Conservation (phyloP, 1,140 invertebrate species). For the Venturia canescens region DNA sequence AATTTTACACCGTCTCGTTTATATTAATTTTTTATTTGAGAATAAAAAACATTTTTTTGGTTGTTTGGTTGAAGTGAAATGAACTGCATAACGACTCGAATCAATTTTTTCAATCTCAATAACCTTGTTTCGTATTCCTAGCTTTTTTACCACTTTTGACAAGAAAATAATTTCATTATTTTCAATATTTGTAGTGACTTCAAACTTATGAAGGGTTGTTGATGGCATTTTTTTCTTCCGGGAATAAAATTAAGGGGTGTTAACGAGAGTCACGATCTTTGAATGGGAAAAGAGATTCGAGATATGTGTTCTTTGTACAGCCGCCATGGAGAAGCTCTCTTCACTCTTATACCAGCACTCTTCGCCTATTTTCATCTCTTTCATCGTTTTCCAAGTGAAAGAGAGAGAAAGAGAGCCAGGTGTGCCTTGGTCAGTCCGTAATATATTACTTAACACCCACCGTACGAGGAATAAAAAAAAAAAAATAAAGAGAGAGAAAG, state of each 20-base stretch:
- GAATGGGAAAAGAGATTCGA: constrained; percentile 21
- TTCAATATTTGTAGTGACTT: too few species aligned
- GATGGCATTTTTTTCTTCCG: too few species aligned
- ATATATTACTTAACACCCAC: constrained; percentile 59
- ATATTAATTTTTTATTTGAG: too few species aligned
- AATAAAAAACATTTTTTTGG: too few species aligned
- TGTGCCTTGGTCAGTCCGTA: constrained; percentile 47
- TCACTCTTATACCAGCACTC: neutral
- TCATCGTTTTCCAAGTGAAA: neutral
- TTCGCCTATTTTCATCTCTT: neutral
- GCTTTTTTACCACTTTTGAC: too few species aligned
- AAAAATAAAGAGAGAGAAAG: neutral
- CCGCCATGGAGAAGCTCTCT: constrained; percentile 17
- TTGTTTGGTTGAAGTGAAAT: too few species aligned
- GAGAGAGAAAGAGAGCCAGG: neutral
- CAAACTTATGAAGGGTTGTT: too few species aligned
- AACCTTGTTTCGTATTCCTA: too few species aligned
- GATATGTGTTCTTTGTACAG: constrained; percentile 18
- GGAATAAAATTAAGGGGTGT: neutral
- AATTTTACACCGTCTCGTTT: too few species aligned
- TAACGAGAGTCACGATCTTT: constrained; percentile 30
- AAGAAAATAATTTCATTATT: too few species aligned
- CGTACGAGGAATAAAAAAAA: constrained; percentile 38
- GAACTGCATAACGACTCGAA: too few species aligned
- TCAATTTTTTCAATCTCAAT: too few species aligned